Evolutionary conservation across 2,113 vertebrate genomes (phyloP), one percentile per base, ranked within the genome.

Genomic region (Gulo gulo): DNA sequence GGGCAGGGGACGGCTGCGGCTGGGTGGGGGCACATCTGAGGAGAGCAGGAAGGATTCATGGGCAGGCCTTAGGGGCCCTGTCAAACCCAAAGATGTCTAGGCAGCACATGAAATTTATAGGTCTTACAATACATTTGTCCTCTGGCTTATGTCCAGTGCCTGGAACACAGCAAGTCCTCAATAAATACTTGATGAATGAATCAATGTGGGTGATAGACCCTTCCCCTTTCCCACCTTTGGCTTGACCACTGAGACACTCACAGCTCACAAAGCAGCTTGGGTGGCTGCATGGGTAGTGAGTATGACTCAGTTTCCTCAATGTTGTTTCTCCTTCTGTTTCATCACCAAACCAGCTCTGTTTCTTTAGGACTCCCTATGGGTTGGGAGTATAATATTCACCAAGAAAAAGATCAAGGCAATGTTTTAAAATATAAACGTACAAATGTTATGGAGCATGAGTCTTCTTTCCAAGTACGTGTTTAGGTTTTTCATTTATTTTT

Each of bases 361-460:
- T 92, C 59, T 85, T 85, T 34, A 29, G 34, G 21, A 65, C 63
- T 71, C 84, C 39, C 26, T 39, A 14, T 36, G 52, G 39, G 91
- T 10, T 55, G 1, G 52, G 67, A 78, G 36, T 13, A 4, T 79
- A 85, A 79, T 36, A 63, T 80, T 71, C 94, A 78, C 79, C 78
- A 57, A 95, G 74, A 45, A 50, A 81, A 87, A 94, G 34, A 91
- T 73, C 81, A 42, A 39, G 34, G 42, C 63, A 63, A 82, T 63
- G 42, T 87, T 94, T 95, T 65, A 86, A 91, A 90, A 52, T 89
- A 92, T 63, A 96, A 91, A 87, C 63, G 55, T 20, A 81, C 21
- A 29, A 16, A 23, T 6, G 52, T 67, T 59, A 80, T 18, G 81
- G 76, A 74, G 20, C 74, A 76, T 16, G 36, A 59, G 13, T 29